Evolutionary conservation across 2,888 invertebrate genomes (phyloP).

Genomic region (Galeruca laticollis): DNA sequence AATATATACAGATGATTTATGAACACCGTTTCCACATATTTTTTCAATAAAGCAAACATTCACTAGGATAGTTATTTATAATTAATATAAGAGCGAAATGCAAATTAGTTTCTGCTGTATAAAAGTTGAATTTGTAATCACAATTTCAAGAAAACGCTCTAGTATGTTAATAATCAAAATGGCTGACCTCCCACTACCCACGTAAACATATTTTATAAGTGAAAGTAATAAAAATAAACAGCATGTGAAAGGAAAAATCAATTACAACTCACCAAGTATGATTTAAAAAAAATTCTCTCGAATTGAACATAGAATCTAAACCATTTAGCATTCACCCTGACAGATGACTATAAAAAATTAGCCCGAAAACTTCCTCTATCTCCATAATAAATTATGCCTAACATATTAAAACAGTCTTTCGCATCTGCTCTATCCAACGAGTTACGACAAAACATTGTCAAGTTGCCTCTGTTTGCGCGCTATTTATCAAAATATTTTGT

Average conservation of each 20-base stretch:
- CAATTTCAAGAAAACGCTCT: not conserved
- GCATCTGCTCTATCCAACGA: slow-evolving; percentile 39
- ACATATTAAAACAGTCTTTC: slow-evolving; percentile 36
- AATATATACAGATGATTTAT: too few relatives aligned
- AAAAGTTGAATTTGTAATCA: too few relatives aligned
- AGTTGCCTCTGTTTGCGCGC: slow-evolving; percentile 57
- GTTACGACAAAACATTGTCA: slow-evolving; percentile 55
- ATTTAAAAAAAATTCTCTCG: slow-evolving; percentile 6
- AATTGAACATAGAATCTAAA: slow-evolving; percentile 22
- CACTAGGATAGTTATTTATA: too few relatives aligned
- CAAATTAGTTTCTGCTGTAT: too few relatives aligned
- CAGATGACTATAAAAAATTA: slow-evolving; percentile 32
- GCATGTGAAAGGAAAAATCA: not conserved
- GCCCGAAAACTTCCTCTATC: slow-evolving; percentile 31
- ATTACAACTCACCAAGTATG: not conserved
- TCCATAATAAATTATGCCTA: slow-evolving; percentile 34
- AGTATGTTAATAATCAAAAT: too few relatives aligned
- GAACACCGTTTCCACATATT: too few relatives aligned
- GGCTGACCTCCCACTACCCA: too few relatives aligned
- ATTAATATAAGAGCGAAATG: too few relatives aligned
- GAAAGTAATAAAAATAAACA: not conserved
- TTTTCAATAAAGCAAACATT: too few relatives aligned
- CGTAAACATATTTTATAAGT: not conserved
- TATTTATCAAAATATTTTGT: slow-evolving; percentile 61
- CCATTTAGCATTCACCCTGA: slow-evolving; percentile 18